phyloP scores from a whole-genome alignment of 1,140 invertebrate genomes.

The Aphidius ervi region DNA sequence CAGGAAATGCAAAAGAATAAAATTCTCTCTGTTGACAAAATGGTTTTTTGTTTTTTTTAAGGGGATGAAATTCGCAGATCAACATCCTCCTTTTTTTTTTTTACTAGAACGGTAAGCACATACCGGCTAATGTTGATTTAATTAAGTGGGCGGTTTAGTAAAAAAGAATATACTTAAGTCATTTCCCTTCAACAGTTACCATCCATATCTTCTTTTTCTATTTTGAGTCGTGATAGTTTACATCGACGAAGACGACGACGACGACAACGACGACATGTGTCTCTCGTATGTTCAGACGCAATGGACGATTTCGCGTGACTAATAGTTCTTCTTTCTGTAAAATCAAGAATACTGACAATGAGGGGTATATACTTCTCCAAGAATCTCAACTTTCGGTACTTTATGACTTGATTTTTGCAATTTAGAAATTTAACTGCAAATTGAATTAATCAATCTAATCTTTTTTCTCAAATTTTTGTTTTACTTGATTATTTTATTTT shows the following conservation, averaged over 20 bases:
- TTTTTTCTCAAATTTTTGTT: too few relatives aligned
- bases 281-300: slow-evolving; percentile 53
- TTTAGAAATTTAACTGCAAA: too few relatives aligned
- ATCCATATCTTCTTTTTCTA: slow-evolving; percentile 32
- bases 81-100: slow-evolving; percentile 22
- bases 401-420: too few relatives aligned
- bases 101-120: slow-evolving; percentile 1
- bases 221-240: slow-evolving; percentile 39
- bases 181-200: slow-evolving; percentile 18
- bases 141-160: slow-evolving; percentile 50
- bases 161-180: slow-evolving; percentile 31
- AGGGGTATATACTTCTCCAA: too few relatives aligned
- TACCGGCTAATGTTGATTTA: slow-evolving; percentile 48
- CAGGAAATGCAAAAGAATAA: too few relatives aligned
- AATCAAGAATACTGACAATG: neutral
- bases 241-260: slow-evolving; percentile 18
- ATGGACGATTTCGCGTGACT: slow-evolving; percentile 54
- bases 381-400: too few relatives aligned
- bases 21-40: too few relatives aligned
- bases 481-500: too few relatives aligned
- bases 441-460: too few relatives aligned
- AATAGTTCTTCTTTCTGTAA: slow-evolving; percentile 44
- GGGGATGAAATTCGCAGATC: neutral
- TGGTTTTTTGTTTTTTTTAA: too few relatives aligned
- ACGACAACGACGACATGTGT: slow-evolving; percentile 41